These are phyloP conservation scores for Dermatemys mawii DNA, from an alignment of 2,113 vertebrate species.

Conservation along the genomic window DNA sequence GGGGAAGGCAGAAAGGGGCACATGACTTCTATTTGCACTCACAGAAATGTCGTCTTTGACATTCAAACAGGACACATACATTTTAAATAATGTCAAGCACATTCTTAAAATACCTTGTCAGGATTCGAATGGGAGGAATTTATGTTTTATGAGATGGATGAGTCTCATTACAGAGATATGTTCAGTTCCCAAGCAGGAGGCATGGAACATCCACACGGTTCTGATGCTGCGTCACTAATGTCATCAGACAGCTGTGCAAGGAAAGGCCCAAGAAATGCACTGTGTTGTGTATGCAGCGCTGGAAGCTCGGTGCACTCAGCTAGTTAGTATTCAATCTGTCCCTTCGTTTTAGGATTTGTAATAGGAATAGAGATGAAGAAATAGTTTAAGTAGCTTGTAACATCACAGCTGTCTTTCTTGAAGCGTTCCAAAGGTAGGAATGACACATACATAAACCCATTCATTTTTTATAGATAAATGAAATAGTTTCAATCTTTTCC, in stretches of 20 bases:
- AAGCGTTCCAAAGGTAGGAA: conserved; percentile 45
- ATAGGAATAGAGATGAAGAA: conserved; percentile 56
- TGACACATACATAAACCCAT: conserved; percentile 66
- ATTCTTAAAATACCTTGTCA: conserved; percentile 71
- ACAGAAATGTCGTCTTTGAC: conserved; percentile 72
- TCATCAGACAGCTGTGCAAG: conserved; percentile 2
- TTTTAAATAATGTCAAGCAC: conserved; percentile 76
- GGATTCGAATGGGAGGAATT: conserved; percentile 56
- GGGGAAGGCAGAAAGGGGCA: conserved; percentile 69
- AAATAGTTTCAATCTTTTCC: conserved; percentile 40
- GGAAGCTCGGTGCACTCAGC: background rate
- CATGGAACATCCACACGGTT: conserved; percentile 69
- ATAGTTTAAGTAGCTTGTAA: conserved; percentile 62
- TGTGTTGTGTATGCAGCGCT: background rate
- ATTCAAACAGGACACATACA: conserved; percentile 73
- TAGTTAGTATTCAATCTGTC: conserved; percentile 51
- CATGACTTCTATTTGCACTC: conserved; percentile 65
- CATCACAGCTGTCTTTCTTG: conserved; percentile 70
- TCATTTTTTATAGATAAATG: conserved; percentile 61
- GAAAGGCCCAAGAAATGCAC: conserved; percentile 19
- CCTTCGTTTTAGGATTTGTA: conserved; percentile 52
- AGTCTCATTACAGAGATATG: conserved; percentile 75
- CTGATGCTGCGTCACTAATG: conserved; percentile 77
- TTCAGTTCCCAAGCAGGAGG: conserved; percentile 68
- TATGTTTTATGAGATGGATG: conserved; percentile 85